Evolutionary conservation across 2,797 vertebrate species (phyloP).

Genomic region (Micromesistius poutassou): DNA sequence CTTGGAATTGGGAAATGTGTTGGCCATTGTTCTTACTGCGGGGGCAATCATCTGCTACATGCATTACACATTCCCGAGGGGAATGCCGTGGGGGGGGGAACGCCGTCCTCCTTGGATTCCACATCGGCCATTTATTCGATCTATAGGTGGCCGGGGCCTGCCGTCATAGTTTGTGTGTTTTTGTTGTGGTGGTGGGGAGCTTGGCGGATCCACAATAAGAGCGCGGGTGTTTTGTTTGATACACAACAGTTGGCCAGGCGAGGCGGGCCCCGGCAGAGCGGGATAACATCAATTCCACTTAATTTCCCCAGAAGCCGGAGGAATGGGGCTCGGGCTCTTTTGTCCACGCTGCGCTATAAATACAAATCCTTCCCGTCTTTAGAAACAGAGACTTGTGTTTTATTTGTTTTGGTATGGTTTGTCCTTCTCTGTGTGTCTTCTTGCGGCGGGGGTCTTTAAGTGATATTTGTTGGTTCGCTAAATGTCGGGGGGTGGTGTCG

Average conservation of each 20-base stretch:
- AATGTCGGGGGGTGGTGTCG: background rate
- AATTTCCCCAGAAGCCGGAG: slow-evolving; percentile 53
- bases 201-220: slow-evolving; percentile 48
- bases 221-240: slow-evolving; percentile 38
- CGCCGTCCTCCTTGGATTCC: slow-evolving; percentile 24
- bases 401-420: too few species aligned
- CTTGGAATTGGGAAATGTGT: slow-evolving; percentile 66
- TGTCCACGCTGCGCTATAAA: slow-evolving; percentile 31
- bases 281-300: slow-evolving; percentile 55
- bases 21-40: slow-evolving; percentile 61
- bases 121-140: slow-evolving; percentile 38
- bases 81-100: too few species aligned
- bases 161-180: slow-evolving; percentile 50
- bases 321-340: slow-evolving; percentile 44
- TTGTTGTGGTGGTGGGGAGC: slow-evolving; percentile 38
- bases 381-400: background rate
- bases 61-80: slow-evolving; percentile 48
- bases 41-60: slow-evolving; percentile 36
- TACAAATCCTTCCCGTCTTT: slow-evolving; percentile 11
- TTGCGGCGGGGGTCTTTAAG: background rate
- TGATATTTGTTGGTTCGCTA: background rate
- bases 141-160: slow-evolving; percentile 36
- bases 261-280: slow-evolving; percentile 18
- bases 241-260: slow-evolving; percentile 51
- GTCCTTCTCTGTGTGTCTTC: background rate